phyloP scores from a whole-genome alignment of 2,888 invertebrate genomes.

The Pristionchus mayeri region DNA sequence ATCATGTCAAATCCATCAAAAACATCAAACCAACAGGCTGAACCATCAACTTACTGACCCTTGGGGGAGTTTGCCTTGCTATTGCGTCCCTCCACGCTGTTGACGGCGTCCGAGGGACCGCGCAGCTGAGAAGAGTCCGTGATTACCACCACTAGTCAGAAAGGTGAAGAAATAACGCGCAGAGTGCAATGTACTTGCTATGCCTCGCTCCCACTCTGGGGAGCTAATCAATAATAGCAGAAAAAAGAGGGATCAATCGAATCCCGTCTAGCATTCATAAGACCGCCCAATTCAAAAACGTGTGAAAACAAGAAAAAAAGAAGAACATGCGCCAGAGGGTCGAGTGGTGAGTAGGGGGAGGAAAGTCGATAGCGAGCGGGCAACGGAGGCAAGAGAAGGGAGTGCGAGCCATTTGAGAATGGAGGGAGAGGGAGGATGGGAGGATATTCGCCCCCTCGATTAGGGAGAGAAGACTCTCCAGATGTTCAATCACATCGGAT shows the following conservation, averaged over 20 bases:
- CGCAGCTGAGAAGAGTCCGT: constrained; percentile 3
- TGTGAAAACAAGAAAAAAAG: background rate
- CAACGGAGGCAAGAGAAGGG: background rate
- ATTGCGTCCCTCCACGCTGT: constrained; percentile 47
- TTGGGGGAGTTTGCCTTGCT: constrained; percentile 25
- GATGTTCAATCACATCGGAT: constrained; percentile 28
- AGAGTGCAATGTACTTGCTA: no score
- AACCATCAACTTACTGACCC: background rate
- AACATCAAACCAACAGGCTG: no score
- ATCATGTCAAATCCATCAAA: no score
- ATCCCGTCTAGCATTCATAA: no score
- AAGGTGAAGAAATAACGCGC: background rate
- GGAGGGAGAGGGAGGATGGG: background rate
- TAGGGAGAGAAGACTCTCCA: background rate
- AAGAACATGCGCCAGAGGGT: background rate
- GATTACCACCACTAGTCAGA: background rate
- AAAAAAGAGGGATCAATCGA: background rate
- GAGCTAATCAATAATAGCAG: background rate
- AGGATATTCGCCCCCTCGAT: background rate
- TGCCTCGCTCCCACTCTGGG: background rate
- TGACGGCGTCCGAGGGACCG: constrained; percentile 38
- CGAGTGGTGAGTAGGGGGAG: background rate
- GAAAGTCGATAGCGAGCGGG: constrained; percentile 19
- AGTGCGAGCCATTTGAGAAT: constrained; percentile 20
- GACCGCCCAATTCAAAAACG: no score